Base-by-base conservation (phyloP, 1,140 invertebrate genomes). In the Brachystomella parvula region DNA sequence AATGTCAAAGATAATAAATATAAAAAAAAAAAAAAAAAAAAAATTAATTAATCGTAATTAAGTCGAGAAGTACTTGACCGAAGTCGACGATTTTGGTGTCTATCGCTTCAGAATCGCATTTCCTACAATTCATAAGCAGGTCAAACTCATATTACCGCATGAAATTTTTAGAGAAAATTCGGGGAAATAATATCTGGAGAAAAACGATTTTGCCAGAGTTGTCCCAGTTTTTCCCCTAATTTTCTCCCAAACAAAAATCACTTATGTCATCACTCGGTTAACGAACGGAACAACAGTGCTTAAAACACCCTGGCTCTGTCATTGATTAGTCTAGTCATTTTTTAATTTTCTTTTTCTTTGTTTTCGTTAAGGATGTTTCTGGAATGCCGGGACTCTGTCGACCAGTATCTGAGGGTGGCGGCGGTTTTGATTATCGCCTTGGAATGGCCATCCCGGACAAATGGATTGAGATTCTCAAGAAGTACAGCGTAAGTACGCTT, bases 371-470 rank as follows among this genome's bases (percentile, higher is more conserved):
- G 86, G 96, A 99, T 82, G 96, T 99, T 0, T 96, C 93, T 58
- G 97, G 97, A 49, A 99, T 99, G 96, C 97, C 97, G 35, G 94
- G 85, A 15, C 81, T 95, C 24, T 98, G 97, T 77, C 83, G 96
- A 2, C 95, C 96, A 1, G 86, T 98, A 0, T 75, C 79, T 24
- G 95, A 99, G 81, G 97, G 94, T 49, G 95, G 95, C 9, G 82
- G 86, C 63, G 97, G 97, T 1, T 99, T 99, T 79, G 96, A 99
- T 77, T 99, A 95, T 81, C 86, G 96, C 35, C 81, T 99, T 21
- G 96, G 87, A 26, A 99, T 99, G 96, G 93, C 96, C 12, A 92
- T 99, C 73, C 96, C 96, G 0, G 96, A 98, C 79, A 94, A 94
- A 80, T 99, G 97, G 97, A 99, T 99, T 71, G 90, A 99, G 80